Percentiles rank a stretch among this genome's conserved stretches.
Evolutionary conservation across 2,113 vertebrate genomes (phyloP).

Genomic region (Melierax canorus): DNA sequence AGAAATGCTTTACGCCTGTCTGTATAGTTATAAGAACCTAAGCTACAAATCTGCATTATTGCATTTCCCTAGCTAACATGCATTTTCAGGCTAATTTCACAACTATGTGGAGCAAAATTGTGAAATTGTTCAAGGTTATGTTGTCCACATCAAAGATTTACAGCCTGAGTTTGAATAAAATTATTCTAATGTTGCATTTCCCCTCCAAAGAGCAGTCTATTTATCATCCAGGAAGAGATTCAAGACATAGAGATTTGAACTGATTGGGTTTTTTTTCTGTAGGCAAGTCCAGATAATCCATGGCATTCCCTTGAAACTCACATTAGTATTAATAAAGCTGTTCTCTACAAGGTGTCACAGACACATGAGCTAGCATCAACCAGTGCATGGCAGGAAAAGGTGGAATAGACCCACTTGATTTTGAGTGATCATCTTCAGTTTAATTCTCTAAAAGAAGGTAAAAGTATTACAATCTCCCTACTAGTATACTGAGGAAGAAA

Average conservation of each 20-base stretch:
- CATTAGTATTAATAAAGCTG: not conserved
- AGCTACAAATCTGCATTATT: conserved; percentile 47
- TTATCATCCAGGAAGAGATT: conserved; percentile 12
- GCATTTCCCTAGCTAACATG: not conserved
- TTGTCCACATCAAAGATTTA: conserved; percentile 54
- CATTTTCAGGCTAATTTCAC: conserved; percentile 59
- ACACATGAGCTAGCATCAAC: not conserved
- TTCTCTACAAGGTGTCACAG: not conserved
- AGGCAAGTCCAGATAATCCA: not conserved
- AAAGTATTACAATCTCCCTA: not conserved
- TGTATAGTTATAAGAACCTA: not conserved
- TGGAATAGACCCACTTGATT: not conserved
- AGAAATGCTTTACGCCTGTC: conserved; percentile 1
- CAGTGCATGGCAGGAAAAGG: not conserved
- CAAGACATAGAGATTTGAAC: not conserved
- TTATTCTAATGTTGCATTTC: conserved; percentile 33
- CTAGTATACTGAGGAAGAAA: not conserved
- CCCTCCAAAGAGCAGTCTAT: conserved; percentile 31
- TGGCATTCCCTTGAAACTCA: not conserved
- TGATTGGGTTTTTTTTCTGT: not conserved
- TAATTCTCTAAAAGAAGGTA: not conserved
- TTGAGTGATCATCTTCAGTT: not conserved
- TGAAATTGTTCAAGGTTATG: conserved; percentile 12
- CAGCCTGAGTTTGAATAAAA: conserved; percentile 23
- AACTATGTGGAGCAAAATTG: not conserved